phyloP scores from a whole-genome alignment of 2,888 invertebrate species.

The Toxonevra muliebris region DNA sequence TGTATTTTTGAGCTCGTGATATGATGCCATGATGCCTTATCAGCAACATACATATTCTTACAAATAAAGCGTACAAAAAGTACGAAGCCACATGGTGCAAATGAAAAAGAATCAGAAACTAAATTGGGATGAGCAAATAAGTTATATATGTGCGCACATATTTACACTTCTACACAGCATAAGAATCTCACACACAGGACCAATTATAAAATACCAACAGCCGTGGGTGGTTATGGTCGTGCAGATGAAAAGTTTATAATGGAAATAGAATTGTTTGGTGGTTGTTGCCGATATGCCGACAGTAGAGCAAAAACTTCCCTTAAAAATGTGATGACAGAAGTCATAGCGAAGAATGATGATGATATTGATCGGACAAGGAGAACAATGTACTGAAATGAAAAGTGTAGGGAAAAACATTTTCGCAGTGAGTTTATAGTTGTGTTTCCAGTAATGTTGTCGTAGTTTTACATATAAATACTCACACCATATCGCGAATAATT shows the following conservation, averaged over 20 bases:
- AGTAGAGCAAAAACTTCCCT: slow-evolving; percentile 24
- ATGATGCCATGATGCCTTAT: background rate
- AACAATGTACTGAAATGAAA: too few species aligned
- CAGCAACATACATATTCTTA: slow-evolving; percentile 12
- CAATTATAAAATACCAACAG: slow-evolving; percentile 35
- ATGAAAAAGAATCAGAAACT: background rate
- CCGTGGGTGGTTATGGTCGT: background rate
- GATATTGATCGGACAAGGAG: too few species aligned
- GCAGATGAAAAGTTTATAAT: background rate
- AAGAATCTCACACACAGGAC: slow-evolving; percentile 37
- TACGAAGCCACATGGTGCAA: background rate
- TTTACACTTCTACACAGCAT: background rate
- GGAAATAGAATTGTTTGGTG: slow-evolving; percentile 9
- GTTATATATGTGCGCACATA: background rate
- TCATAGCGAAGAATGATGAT: too few species aligned
- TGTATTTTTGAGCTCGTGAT: background rate
- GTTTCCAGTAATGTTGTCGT: too few species aligned
- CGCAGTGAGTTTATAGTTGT: too few species aligned
- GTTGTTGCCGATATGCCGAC: slow-evolving; percentile 39
- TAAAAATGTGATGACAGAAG: too few species aligned
- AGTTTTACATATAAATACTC: too few species aligned
- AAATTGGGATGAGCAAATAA: background rate
- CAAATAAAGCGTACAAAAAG: background rate
- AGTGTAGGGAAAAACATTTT: too few species aligned
- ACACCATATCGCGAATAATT: too few species aligned